phyloP scores from a whole-genome alignment of 1,140 invertebrate genomes.

The Hycleus phaleratus region DNA sequence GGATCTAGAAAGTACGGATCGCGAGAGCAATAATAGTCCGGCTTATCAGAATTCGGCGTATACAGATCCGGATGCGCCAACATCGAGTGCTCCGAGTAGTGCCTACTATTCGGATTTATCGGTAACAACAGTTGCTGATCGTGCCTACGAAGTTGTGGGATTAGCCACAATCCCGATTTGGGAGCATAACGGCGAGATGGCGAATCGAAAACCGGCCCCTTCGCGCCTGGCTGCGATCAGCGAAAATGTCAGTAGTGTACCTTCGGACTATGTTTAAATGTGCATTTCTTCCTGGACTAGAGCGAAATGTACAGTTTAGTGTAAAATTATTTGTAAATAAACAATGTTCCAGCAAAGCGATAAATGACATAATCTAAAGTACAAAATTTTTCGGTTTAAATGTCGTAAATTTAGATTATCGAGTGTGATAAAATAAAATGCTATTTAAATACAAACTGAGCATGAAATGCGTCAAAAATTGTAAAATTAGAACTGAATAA shows the following conservation, averaged over 20 bases:
- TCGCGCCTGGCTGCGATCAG: conserved; percentile 57
- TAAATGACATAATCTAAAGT: no score
- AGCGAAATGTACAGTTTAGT: no score
- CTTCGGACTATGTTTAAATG: conserved; percentile 57
- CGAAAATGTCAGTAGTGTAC: conserved; percentile 47
- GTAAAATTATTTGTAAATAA: no score
- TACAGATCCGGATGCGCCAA: conserved; percentile 56
- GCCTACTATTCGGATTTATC: conserved; percentile 64
- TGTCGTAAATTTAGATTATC: no score
- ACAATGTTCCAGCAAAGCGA: no score
- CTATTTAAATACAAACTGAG: not conserved
- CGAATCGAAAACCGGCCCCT: conserved; percentile 25
- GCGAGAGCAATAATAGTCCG: conserved; percentile 45
- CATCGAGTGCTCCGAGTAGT: conserved; percentile 59
- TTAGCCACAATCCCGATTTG: conserved; percentile 39
- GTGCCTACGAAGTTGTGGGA: conserved; percentile 51
- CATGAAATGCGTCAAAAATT: not conserved
- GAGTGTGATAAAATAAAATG: no score
- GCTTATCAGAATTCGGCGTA: conserved; percentile 65
- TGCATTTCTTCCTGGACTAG: not conserved
- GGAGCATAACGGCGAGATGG: conserved; percentile 35
- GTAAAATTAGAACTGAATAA: not conserved
- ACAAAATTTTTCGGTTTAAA: no score
- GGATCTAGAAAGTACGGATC: conserved; percentile 44
- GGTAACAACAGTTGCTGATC: conserved; percentile 44